Evolutionary conservation across 2,888 invertebrate species (phyloP), one percentile per base, ranked within the genome.

Genomic region (Panorpa germanica): DNA sequence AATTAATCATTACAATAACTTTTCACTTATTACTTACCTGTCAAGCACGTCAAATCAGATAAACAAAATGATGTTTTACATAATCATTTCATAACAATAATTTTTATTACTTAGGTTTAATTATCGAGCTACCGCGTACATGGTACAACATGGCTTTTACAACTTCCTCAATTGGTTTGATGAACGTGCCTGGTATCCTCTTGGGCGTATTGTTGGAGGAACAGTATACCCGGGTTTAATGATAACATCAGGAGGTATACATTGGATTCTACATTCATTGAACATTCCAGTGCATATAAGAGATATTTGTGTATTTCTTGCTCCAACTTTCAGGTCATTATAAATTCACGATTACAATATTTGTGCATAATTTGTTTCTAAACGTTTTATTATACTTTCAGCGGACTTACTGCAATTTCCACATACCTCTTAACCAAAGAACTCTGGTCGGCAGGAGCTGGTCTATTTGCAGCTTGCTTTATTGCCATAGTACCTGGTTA

Each of bases 111-210:
- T 32, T 50, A 90, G 90, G 90, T 98, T 99, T 54, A 99, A 99
- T 61, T 98, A 99, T 54, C 73, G 98, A 47, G 81, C 96, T 2
- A 98, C 98, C 5, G 93, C 93, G 11, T 90, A 95, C 51, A 98
- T 98, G 96, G 96, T 96, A 15, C 73, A 95, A 53, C 83, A 96
- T 78, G 96, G 95, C 18, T 99, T 90, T 58, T 99, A 99, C 58
- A 88, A 96, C 52, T 98, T 99, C 55, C 61, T 98, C 38, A 99
- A 99, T 57, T 99, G 98, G 98, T 99, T 99, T 52, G 98, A 98
- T 55, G 98, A 99, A 50, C 64, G 96, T 44, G 98, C 98, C 29
- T 99, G 98, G 98, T 99, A 98, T 53, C 98, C 98, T 1, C 59
- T 98, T 31, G 93, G 98, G 1, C 71, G 98, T 40, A 99, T 99